Evolutionary conservation across 2,888 invertebrate species (phyloP), one percentile per base, ranked within the genome.

Genomic region (Xanthostigma xanthostigma): DNA sequence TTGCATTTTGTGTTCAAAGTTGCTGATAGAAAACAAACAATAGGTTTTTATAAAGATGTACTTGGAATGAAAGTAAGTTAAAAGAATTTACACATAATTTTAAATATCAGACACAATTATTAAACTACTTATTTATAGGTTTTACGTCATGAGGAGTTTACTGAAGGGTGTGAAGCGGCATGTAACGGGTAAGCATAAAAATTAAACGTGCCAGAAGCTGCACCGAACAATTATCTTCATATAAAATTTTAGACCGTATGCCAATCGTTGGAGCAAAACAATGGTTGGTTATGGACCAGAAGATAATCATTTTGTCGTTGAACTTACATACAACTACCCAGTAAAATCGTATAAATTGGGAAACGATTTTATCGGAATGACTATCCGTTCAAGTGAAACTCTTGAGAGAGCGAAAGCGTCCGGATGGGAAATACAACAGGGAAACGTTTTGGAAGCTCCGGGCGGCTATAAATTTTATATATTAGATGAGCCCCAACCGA

Each of bases 281-380:
- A 98, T 98, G 97, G 78, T 97, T 42, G 98, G 97, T 2, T 98
- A 95, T 68, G 97, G 97, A 0, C 82, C 89, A 1, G 98, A 98
- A 69, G 87, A 92, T 58, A 75, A 78, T 46, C 89, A 97, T 68
- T 98, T 97, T 71, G 97, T 93, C 1, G 75, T 96, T 17, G 97
- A 98, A 64, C 73, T 98, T 41, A 97, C 97, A 10, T 98, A 97
- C 66, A 98, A 98, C 66, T 98, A 98, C 64, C 92, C 92, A 17
- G 79, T 97, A 17, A 82, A 83, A 53, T 72, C 77, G 45, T 97
- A 98, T 62, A 81, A 87, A 57, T 68, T 76, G 56, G 96, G 96
- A 36, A 96, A 96, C 70, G 96, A 96, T 68, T 94, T 93, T 62
- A 71, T 79, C 44, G 90, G 90, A 1, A 77, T 95, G 11, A 86